phyloP scores from a whole-genome alignment of 2,113 vertebrate species.

The Dinomys branickii region DNA sequence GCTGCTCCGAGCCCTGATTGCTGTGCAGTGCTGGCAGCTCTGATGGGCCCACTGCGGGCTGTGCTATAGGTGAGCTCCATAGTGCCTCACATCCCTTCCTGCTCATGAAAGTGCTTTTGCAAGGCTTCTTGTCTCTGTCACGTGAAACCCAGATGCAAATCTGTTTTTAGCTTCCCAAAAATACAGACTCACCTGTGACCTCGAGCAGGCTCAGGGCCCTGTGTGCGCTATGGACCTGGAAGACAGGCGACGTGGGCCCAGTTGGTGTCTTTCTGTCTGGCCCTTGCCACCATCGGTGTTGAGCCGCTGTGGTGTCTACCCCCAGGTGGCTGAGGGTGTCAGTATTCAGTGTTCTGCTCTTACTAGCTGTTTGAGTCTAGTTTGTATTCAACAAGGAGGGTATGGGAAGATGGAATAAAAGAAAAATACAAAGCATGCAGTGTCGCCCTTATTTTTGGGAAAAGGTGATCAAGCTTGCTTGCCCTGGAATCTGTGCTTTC shows the following conservation, averaged over 20 bases:
- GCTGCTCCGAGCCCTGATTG: accelerated
- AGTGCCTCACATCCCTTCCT: background rate
- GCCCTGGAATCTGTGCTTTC: background rate
- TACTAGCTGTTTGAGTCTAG: background rate
- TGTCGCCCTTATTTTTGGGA: background rate
- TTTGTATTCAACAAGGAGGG: background rate
- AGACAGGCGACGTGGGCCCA: accelerated
- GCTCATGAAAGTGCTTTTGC: background rate
- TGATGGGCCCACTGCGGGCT: accelerated
- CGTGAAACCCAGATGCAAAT: background rate
- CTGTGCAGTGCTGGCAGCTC: background rate
- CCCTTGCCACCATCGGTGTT: accelerated
- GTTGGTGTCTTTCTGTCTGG: accelerated
- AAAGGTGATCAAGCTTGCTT: accelerated
- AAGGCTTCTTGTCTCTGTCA: background rate
- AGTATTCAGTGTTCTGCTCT: accelerated
- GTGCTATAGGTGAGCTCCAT: background rate
- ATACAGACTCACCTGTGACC: too few species aligned
- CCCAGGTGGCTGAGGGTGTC: too few species aligned
- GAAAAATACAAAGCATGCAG: background rate
- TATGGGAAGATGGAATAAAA: background rate
- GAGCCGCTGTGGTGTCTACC: accelerated
- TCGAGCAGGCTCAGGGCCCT: too few species aligned
- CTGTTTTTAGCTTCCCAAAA: background rate
- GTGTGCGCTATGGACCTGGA: accelerated